Evolutionary conservation across 2,888 invertebrate genomes (phyloP).

Genomic region (Cotesia congregata): DNA sequence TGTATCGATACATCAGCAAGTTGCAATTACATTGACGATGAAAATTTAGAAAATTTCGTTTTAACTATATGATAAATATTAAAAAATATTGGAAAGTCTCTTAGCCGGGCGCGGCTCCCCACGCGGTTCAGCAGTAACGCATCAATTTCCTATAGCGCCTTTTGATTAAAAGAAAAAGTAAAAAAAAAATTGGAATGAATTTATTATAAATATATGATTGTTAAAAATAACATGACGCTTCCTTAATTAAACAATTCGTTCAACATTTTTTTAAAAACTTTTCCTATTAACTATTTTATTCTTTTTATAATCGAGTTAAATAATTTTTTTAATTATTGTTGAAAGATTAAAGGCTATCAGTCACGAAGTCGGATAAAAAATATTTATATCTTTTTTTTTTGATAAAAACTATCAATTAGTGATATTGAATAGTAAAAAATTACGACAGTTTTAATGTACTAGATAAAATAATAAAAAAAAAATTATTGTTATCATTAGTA

Average conservation of each 20-base stretch:
- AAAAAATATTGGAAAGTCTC: conserved; percentile 57
- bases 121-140: conserved; percentile 51
- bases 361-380: neutral
- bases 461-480: neutral
- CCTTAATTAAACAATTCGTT: no score
- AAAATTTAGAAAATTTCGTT: conserved; percentile 25
- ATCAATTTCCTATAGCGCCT: neutral
- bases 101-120: conserved; percentile 61
- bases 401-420: neutral
- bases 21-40: conserved; percentile 2
- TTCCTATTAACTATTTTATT: neutral
- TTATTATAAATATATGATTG: neutral
- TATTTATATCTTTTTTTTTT: neutral
- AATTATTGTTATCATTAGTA: neutral
- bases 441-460: neutral
- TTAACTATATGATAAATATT: conserved; percentile 54
- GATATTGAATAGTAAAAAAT: neutral
- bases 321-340: neutral
- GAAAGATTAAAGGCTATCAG: neutral
- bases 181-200: neutral
- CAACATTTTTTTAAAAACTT: neutral
- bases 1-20: neutral
- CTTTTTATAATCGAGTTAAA: neutral
- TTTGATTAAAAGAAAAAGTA: neutral
- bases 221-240: neutral